A percentile compares a stretch with the other conserved stretches of the same genome.
Conservation (phyloP, 1,140 invertebrate genomes). For the Ladona fulva region DNA sequence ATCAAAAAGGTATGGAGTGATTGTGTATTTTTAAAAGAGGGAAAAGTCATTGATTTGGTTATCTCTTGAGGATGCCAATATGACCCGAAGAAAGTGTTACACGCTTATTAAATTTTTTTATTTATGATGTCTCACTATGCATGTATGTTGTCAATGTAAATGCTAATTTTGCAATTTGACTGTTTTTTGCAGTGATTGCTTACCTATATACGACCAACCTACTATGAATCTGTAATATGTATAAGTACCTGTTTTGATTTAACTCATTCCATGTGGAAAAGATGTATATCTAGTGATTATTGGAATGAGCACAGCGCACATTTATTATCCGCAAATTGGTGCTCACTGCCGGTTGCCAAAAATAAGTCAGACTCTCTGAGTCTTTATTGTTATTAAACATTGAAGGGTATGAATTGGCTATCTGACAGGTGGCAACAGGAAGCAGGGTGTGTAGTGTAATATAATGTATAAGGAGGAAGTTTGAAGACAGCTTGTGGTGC, state of each 20-base stretch:
- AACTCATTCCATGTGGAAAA: not conserved
- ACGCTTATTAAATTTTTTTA: not conserved
- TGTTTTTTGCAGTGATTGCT: not conserved
- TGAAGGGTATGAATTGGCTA: too few species aligned
- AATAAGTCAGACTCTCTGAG: not conserved
- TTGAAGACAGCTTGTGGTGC: not conserved
- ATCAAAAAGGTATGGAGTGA: not conserved
- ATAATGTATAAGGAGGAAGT: not conserved
- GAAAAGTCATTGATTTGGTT: not conserved
- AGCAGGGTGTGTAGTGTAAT: not conserved
- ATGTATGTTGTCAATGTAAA: not conserved
- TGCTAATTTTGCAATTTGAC: conserved; percentile 2
- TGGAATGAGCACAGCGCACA: conserved; percentile 6
- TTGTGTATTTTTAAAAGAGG: not conserved
- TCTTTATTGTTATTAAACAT: not conserved
- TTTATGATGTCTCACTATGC: not conserved
- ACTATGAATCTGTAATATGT: not conserved
- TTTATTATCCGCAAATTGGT: not conserved
- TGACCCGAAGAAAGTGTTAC: not conserved
- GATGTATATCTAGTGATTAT: not conserved
- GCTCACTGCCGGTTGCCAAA: not conserved
- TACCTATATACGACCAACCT: not conserved
- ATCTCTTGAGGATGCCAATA: not conserved
- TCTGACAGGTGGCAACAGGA: too few species aligned
- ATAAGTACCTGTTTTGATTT: conserved; percentile 5